Evolutionary conservation across 2,113 vertebrate genomes (phyloP).

Genomic region (Salvelinus fontinalis): DNA sequence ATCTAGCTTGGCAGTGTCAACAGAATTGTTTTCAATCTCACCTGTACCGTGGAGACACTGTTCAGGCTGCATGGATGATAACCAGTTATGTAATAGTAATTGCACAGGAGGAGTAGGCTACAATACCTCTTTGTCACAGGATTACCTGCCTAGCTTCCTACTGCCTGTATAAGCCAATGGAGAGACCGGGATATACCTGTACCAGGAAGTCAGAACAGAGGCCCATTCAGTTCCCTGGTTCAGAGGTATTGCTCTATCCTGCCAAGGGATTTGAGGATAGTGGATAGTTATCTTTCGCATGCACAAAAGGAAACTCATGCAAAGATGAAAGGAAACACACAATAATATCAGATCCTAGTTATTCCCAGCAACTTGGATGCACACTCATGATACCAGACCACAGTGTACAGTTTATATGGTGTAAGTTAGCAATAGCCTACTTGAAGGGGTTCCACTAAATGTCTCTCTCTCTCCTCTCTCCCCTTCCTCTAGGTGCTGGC

Average conservation of each 20-base stretch:
- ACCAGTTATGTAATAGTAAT: background rate
- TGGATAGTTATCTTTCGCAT: too few species aligned
- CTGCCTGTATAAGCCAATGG: background rate
- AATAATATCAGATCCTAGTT: too few species aligned
- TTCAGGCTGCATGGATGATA: too few species aligned
- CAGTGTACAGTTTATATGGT: too few species aligned
- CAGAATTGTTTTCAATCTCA: too few species aligned
- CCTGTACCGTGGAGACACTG: too few species aligned
- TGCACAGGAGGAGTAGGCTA: background rate
- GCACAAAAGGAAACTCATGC: too few species aligned
- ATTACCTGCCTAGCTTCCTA: background rate
- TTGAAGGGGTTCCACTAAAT: background rate
- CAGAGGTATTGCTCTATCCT: background rate
- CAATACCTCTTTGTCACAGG: background rate
- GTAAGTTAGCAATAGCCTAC: background rate
- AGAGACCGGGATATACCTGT: background rate
- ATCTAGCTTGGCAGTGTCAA: too few species aligned
- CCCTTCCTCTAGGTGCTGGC: conserved; percentile 82
- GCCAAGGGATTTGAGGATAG: too few species aligned
- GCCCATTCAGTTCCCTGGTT: conserved; percentile 2
- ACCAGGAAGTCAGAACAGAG: background rate
- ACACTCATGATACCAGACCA: too few species aligned
- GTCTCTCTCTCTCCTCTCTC: background rate
- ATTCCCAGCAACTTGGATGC: too few species aligned
- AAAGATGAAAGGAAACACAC: too few species aligned